These are phyloP conservation scores for Megastigmus dorsalis DNA, from an alignment of 2,888 invertebrate species.

Conservation along the genomic window DNA sequence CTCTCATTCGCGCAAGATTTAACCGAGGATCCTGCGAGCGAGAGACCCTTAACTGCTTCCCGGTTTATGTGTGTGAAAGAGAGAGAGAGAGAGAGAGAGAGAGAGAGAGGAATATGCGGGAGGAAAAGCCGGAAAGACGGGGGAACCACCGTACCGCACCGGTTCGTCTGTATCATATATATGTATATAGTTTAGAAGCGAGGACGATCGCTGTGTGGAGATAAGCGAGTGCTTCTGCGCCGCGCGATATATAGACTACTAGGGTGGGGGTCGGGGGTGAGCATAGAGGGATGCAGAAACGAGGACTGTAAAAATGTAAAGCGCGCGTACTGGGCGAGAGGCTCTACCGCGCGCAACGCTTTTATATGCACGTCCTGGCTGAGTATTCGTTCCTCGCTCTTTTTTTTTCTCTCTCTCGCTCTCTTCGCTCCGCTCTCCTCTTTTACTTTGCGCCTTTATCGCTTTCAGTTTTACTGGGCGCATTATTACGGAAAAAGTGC, in stretches of 20 bases:
- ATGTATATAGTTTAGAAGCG: not conserved
- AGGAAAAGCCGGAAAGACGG: too few species aligned
- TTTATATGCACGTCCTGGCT: conserved; percentile 35
- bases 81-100: too few species aligned
- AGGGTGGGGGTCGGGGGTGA: too few species aligned
- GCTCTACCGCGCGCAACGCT: not conserved
- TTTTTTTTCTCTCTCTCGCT: not conserved
- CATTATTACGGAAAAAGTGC: conserved; percentile 32
- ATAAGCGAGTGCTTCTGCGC: conserved; percentile 25
- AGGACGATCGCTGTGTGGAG: conserved; percentile 28
- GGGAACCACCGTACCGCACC: too few species aligned
- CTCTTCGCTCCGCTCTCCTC: too few species aligned
- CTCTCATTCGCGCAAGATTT: conserved; percentile 40
- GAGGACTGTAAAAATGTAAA: conserved; percentile 45
- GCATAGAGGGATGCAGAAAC: too few species aligned
- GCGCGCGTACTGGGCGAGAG: conserved; percentile 3
- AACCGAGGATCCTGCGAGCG: too few species aligned
- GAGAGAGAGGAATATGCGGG: too few species aligned
- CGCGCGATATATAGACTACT: too few species aligned
- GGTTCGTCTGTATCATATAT: not conserved
- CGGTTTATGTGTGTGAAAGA: conserved; percentile 44
- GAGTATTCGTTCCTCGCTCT: not conserved
- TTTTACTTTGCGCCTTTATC: conserved; percentile 26
- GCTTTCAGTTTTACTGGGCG: conserved; percentile 31
- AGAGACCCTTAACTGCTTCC: conserved; percentile 40